Percentiles rank a stretch among this genome's conserved stretches.
These are phyloP conservation scores for Australoheros facetus DNA, from an alignment of 2,797 vertebrate genomes.

Conservation along the genomic window DNA sequence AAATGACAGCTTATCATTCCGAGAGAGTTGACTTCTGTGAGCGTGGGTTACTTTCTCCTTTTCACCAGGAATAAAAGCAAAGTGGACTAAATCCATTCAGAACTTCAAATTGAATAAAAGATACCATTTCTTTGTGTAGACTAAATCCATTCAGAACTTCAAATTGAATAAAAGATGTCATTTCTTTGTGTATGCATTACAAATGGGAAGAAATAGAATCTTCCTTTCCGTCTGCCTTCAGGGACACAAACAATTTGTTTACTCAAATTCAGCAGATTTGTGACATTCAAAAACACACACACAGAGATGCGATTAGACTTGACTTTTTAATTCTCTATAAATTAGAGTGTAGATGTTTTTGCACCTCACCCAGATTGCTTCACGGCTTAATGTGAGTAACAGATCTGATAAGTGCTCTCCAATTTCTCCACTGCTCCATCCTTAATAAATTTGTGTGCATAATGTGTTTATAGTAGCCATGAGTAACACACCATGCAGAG, in stretches of 20 bases:
- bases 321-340: slow-evolving; percentile 28
- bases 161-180: slow-evolving; percentile 35
- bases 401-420: slow-evolving; percentile 31
- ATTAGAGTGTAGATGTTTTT: slow-evolving; percentile 29
- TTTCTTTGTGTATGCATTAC: slow-evolving; percentile 3
- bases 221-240: slow-evolving; percentile 1
- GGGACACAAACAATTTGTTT: slow-evolving; percentile 25
- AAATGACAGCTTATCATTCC: slow-evolving; percentile 29
- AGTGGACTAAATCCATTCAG: slow-evolving; percentile 24
- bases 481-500: background rate
- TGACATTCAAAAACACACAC: background rate
- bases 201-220: slow-evolving; percentile 2
- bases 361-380: slow-evolving; percentile 19
- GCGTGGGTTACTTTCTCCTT: background rate
- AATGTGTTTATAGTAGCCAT: background rate
- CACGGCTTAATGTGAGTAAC: slow-evolving; percentile 27
- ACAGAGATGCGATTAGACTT: background rate
- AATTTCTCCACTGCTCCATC: slow-evolving; percentile 14
- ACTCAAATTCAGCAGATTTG: slow-evolving; percentile 18
- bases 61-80: slow-evolving; percentile 9
- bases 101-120: slow-evolving; percentile 40
- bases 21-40: slow-evolving; percentile 27
- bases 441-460: slow-evolving; percentile 15
- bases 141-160: slow-evolving; percentile 2
- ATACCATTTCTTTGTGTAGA: background rate